Conservation (phyloP, 2,113 vertebrate species). For the Nothocercus nigrocapillus region DNA sequence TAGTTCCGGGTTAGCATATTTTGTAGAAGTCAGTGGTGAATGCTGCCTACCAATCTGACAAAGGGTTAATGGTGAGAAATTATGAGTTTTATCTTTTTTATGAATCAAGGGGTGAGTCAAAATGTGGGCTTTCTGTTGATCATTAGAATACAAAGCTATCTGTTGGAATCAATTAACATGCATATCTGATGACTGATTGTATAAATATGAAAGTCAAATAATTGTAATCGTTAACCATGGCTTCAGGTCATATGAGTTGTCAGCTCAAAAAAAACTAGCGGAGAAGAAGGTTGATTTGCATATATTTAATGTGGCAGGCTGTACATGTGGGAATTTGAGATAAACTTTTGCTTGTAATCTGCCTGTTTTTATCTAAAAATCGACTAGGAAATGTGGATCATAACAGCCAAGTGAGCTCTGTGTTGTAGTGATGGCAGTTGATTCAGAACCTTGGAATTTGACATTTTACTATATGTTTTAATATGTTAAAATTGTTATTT, state of each 20-base stretch:
- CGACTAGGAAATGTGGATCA: neutral
- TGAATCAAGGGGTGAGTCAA: conserved; percentile 29
- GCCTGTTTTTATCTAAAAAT: conserved; percentile 58
- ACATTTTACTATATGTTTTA: neutral
- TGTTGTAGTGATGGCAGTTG: neutral
- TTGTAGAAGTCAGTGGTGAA: neutral
- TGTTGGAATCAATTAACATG: conserved; percentile 67
- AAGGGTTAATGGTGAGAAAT: conserved; percentile 14
- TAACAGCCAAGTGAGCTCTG: neutral
- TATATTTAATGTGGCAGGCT: conserved; percentile 55
- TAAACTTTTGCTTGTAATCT: conserved; percentile 63
- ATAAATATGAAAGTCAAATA: conserved; percentile 72
- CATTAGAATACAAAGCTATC: conserved; percentile 65
- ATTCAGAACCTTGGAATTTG: neutral
- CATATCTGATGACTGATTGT: conserved; percentile 69
- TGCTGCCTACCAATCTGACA: neutral
- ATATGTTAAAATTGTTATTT: neutral
- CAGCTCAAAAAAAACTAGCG: conserved; percentile 47
- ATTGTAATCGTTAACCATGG: conserved; percentile 68
- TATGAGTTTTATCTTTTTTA: conserved; percentile 5
- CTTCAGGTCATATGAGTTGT: conserved; percentile 67
- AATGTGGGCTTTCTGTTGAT: neutral
- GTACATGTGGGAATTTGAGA: conserved; percentile 57
- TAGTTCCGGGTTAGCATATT: neutral
- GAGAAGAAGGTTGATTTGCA: conserved; percentile 56